phyloP scores from a whole-genome alignment of 30 jellyfish, hydroid and myxozoan genomes.

The Hydra vulgaris region DNA sequence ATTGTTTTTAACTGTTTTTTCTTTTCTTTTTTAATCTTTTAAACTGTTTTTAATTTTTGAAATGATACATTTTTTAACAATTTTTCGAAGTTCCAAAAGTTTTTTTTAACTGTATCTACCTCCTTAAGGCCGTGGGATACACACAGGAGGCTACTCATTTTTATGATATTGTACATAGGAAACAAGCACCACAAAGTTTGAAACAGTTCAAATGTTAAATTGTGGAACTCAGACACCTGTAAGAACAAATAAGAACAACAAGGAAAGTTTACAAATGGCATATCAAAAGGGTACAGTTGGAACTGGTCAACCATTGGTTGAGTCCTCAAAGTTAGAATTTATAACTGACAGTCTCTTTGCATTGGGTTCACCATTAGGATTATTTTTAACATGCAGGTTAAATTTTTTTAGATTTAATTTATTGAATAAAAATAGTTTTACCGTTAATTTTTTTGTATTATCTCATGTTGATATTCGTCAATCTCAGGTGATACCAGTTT shows the following conservation, averaged over 20 bases:
- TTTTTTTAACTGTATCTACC: too few relatives aligned
- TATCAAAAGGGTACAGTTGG: constrained; percentile 79
- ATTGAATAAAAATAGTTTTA: not conserved
- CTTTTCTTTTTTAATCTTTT: too few relatives aligned
- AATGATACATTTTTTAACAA: too few relatives aligned
- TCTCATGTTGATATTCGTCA: too few relatives aligned
- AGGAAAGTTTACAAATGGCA: not conserved
- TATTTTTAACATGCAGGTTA: constrained; percentile 73
- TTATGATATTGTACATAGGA: not conserved
- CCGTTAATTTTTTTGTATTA: not conserved
- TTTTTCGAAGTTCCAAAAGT: too few relatives aligned
- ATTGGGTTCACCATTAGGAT: constrained; percentile 92
- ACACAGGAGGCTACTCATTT: too few relatives aligned
- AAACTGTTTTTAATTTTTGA: too few relatives aligned
- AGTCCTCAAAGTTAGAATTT: constrained; percentile 53
- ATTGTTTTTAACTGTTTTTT: too few relatives aligned
- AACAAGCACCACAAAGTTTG: not conserved
- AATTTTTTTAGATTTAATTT: not conserved
- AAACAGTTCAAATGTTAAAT: not conserved
- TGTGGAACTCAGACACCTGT: not conserved
- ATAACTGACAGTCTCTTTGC: constrained; percentile 74
- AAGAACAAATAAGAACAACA: too few relatives aligned
- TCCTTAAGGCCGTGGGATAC: too few relatives aligned
- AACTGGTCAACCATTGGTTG: constrained; percentile 93
- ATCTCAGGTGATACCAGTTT: too few relatives aligned